phyloP scores from a whole-genome alignment of 2,113 vertebrate species.

The Scartelaos histophorus region DNA sequence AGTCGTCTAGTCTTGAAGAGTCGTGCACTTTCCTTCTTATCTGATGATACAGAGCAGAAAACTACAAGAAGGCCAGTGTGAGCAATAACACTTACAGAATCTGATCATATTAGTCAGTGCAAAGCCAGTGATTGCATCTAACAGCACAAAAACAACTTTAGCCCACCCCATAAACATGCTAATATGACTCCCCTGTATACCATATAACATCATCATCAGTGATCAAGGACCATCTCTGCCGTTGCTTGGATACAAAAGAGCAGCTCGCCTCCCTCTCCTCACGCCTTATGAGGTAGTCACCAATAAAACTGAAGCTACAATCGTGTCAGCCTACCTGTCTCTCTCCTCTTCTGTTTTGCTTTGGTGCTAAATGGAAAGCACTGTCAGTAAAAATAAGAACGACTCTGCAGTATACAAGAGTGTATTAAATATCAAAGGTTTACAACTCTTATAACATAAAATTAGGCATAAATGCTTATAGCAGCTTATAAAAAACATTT shows the following conservation, averaged over 20 bases:
- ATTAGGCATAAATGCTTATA: not conserved
- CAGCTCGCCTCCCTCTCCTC: slow-evolving; percentile 46
- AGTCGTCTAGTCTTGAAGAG: slow-evolving; percentile 17
- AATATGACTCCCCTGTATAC: slow-evolving; percentile 39
- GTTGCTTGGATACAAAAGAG: slow-evolving; percentile 78
- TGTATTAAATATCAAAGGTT: not conserved
- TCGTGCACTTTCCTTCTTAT: slow-evolving; percentile 32
- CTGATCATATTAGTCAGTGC: slow-evolving; percentile 48
- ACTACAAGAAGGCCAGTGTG: slow-evolving; percentile 32
- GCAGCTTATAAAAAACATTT: not conserved
- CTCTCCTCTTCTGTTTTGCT: slow-evolving; percentile 9
- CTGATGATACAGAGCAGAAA: not conserved
- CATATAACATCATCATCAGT: slow-evolving; percentile 50
- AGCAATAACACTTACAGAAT: slow-evolving; percentile 40
- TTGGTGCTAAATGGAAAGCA: slow-evolving; percentile 17
- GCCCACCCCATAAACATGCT: slow-evolving; percentile 23
- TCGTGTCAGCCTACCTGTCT: not conserved
- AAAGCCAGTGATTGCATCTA: slow-evolving; percentile 54
- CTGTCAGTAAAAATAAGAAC: not conserved
- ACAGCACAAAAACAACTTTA: slow-evolving; percentile 48
- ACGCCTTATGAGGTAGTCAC: slow-evolving; percentile 39
- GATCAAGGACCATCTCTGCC: slow-evolving; percentile 66
- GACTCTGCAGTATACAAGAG: not conserved
- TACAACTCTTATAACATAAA: not conserved
- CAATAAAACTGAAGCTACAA: slow-evolving; percentile 39